Evolutionary conservation across 1,140 invertebrate genomes (phyloP).

Genomic region (Druon quercuslanigerum): DNA sequence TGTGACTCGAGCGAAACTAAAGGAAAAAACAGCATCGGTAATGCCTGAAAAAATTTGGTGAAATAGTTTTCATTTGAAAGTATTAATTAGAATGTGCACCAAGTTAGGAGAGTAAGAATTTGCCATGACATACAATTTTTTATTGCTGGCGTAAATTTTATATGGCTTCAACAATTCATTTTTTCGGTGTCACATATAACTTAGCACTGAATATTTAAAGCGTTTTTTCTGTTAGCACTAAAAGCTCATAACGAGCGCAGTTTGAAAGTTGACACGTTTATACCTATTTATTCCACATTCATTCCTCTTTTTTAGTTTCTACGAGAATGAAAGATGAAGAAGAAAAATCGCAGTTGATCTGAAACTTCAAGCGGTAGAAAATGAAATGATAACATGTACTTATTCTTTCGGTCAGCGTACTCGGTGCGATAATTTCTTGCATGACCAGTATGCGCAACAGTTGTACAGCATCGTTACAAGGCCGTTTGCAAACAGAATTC

Average conservation of each 20-base stretch:
- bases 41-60: too few relatives aligned
- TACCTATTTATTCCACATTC: conserved; percentile 4
- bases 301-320: neutral
- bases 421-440: conserved; percentile 1
- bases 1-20: too few relatives aligned
- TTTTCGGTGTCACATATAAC: neutral
- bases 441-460: neutral
- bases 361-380: conserved; percentile 15
- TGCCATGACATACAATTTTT: too few relatives aligned
- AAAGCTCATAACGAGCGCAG: neutral
- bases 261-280: conserved; percentile 9
- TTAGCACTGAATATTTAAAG: neutral
- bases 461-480: neutral
- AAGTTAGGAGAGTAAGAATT: too few relatives aligned
- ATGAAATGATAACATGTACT: conserved; percentile 19
- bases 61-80: too few relatives aligned
- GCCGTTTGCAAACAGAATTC: conserved; percentile 5
- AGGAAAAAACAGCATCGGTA: too few relatives aligned
- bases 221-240: neutral
- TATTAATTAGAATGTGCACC: too few relatives aligned
- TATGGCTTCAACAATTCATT: neutral
- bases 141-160: too few relatives aligned
- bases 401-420: conserved; percentile 22
- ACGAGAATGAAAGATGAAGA: neutral
- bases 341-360: neutral